These are phyloP conservation scores for Pemphigus obesinymphae DNA, from an alignment of 1,140 invertebrate genomes.

Conservation along the genomic window DNA sequence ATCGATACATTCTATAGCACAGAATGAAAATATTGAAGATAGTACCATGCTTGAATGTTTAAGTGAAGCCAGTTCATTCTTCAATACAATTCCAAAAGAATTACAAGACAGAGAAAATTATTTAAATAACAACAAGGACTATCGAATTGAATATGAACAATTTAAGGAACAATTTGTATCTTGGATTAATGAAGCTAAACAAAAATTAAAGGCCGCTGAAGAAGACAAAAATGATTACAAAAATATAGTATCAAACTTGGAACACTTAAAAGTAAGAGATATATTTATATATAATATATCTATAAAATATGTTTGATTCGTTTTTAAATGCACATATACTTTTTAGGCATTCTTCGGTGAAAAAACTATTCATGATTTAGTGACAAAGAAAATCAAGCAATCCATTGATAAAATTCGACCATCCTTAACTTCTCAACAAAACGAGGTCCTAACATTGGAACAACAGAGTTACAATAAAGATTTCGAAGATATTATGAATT, in stretches of 20 bases:
- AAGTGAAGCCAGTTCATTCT: slow-evolving; percentile 71
- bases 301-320: background rate
- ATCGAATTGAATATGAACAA: slow-evolving; percentile 67
- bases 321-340: background rate
- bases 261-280: slow-evolving; percentile 54
- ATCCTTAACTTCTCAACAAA: slow-evolving; percentile 69
- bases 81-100: slow-evolving; percentile 71
- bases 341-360: slow-evolving; percentile 69
- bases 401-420: slow-evolving; percentile 82
- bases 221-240: slow-evolving; percentile 83
- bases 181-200: slow-evolving; percentile 81
- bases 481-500: slow-evolving; percentile 74
- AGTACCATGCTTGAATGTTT: slow-evolving; percentile 73
- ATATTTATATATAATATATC: no score
- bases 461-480: slow-evolving; percentile 72
- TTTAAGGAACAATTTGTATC: slow-evolving; percentile 71
- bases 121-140: slow-evolving; percentile 67
- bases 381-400: slow-evolving; percentile 75
- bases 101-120: slow-evolving; percentile 74
- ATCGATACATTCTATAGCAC: slow-evolving; percentile 63
- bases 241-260: slow-evolving; percentile 72
- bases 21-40: slow-evolving; percentile 70
- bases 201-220: slow-evolving; percentile 63
- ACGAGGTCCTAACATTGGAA: slow-evolving; percentile 73
- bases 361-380: slow-evolving; percentile 71